phyloP scores from a whole-genome alignment of 2,888 invertebrate genomes.

The Arrhopalites spinosus region DNA sequence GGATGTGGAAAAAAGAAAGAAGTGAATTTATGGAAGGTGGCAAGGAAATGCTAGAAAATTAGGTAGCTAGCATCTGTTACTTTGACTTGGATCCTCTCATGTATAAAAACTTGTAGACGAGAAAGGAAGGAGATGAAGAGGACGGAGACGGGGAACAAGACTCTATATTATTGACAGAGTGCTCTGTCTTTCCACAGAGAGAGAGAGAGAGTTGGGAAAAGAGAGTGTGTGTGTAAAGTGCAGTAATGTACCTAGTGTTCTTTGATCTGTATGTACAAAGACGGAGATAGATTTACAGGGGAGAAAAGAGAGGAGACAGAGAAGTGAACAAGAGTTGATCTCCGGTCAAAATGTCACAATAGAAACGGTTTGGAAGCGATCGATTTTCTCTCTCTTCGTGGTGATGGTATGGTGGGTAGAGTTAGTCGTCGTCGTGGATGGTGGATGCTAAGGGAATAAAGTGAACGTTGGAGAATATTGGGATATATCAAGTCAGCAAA shows the following conservation, averaged over 20 bases:
- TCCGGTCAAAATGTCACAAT: constrained; percentile 55
- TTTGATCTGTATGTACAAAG: constrained; percentile 11
- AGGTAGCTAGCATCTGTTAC: constrained; percentile 52
- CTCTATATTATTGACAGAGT: constrained; percentile 15
- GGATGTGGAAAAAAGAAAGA: constrained; percentile 10
- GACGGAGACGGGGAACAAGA: constrained; percentile 5
- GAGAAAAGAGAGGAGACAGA: constrained; percentile 27
- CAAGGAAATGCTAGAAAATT: constrained; percentile 50
- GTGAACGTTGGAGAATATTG: constrained; percentile 44
- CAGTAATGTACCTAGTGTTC: constrained; percentile 4
- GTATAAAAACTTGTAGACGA: neutral
- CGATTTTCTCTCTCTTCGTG: constrained; percentile 38
- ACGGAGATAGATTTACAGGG: constrained; percentile 33
- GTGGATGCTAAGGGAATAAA: constrained; percentile 45
- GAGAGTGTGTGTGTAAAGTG: neutral
- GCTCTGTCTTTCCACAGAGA: neutral
- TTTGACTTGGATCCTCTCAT: constrained; percentile 5
- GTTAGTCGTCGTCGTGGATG: constrained; percentile 30
- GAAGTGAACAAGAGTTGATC: constrained; percentile 45
- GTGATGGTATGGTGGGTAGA: neutral
- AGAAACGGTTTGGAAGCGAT: constrained; percentile 47
- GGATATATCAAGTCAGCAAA: constrained; percentile 43
- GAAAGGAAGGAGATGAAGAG: neutral
- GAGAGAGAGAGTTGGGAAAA: neutral
- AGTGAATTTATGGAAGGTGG: constrained; percentile 51